These are phyloP conservation scores for Sminthurides bifidus DNA, from an alignment of 1,140 invertebrate species.

Conservation along the genomic window DNA sequence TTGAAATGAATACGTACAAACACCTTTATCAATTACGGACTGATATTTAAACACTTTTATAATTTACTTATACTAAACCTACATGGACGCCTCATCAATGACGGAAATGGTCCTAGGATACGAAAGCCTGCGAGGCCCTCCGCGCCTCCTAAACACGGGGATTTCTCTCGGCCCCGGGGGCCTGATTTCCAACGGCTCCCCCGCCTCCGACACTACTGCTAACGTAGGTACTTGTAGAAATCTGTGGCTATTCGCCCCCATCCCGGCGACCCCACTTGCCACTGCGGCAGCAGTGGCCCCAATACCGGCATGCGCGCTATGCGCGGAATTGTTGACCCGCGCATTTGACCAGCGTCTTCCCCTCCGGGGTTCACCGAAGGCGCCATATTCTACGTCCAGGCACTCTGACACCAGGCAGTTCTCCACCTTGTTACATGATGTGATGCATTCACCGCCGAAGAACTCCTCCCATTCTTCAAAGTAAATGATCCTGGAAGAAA, in stretches of 20 bases:
- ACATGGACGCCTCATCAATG: slow-evolving; percentile 54
- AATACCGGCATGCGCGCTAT: slow-evolving; percentile 27
- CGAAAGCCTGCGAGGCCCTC: slow-evolving; percentile 9
- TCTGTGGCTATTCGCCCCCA: slow-evolving; percentile 2
- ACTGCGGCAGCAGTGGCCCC: slow-evolving; percentile 20
- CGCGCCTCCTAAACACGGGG: slow-evolving; percentile 19
- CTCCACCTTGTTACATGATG: slow-evolving; percentile 69
- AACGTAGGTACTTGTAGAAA: slow-evolving; percentile 1
- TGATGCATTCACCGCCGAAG: slow-evolving; percentile 65
- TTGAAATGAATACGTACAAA: no score
- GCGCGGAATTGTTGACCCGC: slow-evolving; percentile 34
- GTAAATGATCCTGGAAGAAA: slow-evolving; percentile 51
- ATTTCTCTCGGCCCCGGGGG: slow-evolving; percentile 24
- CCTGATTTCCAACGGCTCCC: slow-evolving; percentile 16
- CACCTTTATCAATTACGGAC: no score
- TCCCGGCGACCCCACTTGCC: slow-evolving; percentile 19
- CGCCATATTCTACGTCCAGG: slow-evolving; percentile 36
- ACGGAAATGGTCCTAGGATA: slow-evolving; percentile 47
- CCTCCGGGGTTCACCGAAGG: slow-evolving; percentile 47
- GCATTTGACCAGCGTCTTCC: slow-evolving; percentile 53
- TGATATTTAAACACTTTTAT: background rate
- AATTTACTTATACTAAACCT: slow-evolving; percentile 2
- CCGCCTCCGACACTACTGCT: slow-evolving; percentile 20
- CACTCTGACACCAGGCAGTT: slow-evolving; percentile 22
- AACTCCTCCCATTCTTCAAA: slow-evolving; percentile 63